Evolutionary conservation across 64 coral and sea anemone species (phyloP), one percentile per base, ranked within the genome.

Genomic region (Montipora efflorescens): DNA sequence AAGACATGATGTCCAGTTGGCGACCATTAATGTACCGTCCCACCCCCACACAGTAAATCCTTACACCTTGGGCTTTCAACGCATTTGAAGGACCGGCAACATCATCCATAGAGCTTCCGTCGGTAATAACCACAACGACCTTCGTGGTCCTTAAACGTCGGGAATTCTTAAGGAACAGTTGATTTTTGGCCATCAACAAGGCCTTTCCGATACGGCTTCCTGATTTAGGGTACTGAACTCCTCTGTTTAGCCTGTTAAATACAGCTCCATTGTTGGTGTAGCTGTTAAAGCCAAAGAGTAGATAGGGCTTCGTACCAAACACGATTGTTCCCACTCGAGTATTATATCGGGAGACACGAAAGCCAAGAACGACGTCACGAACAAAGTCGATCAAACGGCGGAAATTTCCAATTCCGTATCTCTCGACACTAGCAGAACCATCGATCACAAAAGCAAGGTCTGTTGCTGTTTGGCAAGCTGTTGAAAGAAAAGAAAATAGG

Each of bases 21-120:
- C 84, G 80, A 64, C 92, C 92, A 75, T 93, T 88, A 74, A 93
- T 93, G 53, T 93, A 93, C 11, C 92, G 75, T 67, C 92, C 92
- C 77, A 93, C 78, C 12, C 92, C 92, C 43, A 93, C 48, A 69
- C 59, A 67, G 50, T 88, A 93, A 36, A 93, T 93, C 61, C 87
- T 80, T 5, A 93, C 92, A 55, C 92, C 92, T 59, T 62, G 80
- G 6, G 92, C 84, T 52, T 93, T 87, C 50, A 93, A 81, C 16
- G 59, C 61, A 45, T 82, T 88, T 45, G 92, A 78, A 46, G 92
- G 92, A 50, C 70, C 53, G 11, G 83, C 67, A 28, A 93, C 76
- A 78, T 93, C 92, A 88, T 93, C 92, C 78, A 74, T 81, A 3
- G 92, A 93, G 36, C 59, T 76, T 21, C 92, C 92, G 59, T 93